Conservation (phyloP, 2,797 vertebrate genomes). For the Mallotus villosus region DNA sequence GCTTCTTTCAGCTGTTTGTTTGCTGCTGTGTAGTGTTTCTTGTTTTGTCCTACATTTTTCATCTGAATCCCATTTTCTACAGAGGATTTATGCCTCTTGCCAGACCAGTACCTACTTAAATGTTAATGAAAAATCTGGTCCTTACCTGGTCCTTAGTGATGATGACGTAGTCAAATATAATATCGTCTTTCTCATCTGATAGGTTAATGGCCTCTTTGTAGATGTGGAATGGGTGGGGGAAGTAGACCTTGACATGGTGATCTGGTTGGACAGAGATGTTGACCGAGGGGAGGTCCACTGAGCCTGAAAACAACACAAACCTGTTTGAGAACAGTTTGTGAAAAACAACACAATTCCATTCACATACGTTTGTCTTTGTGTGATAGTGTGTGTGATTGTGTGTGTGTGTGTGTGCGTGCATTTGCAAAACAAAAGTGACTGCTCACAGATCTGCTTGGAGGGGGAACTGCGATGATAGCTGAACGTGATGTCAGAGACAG, state of each 20-base stretch:
- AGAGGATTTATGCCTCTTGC: too few species aligned
- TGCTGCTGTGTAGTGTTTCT: too few species aligned
- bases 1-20: too few species aligned
- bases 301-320: constrained; percentile 11
- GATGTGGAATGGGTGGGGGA: constrained; percentile 2
- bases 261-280: not conserved
- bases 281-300: constrained; percentile 18
- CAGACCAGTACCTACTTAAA: too few species aligned
- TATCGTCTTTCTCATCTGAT: not conserved
- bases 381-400: too few species aligned
- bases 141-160: not conserved
- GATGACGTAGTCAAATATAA: not conserved
- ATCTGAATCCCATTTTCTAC: too few species aligned
- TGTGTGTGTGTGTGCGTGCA: not conserved
- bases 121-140: not conserved
- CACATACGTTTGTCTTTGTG: too few species aligned
- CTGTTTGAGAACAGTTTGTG: not conserved
- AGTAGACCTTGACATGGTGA: not conserved
- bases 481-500: not conserved
- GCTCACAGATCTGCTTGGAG: not conserved
- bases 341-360: too few species aligned
- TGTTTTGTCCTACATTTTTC: too few species aligned
- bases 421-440: not conserved
- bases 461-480: not conserved
- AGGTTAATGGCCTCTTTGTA: not conserved